Conservation (phyloP, 2,113 vertebrate genomes). For the Salvator merianae region DNA sequence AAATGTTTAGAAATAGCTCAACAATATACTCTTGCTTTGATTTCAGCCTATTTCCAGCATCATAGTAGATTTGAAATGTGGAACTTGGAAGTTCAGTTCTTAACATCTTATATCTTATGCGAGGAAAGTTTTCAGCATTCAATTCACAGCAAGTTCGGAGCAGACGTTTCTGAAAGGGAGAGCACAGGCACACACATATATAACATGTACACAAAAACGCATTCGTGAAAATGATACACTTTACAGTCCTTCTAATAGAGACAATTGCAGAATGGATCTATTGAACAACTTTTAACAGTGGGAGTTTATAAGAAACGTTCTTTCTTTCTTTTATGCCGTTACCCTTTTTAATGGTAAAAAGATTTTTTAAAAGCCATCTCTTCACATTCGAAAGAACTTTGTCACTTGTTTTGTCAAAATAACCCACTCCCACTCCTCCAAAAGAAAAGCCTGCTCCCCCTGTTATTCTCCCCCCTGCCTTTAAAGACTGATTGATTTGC, state of each 20-base stretch:
- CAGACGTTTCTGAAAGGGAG: no score
- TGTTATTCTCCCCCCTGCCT: conserved; percentile 17
- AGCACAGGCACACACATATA: background rate
- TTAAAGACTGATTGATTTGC: conserved; percentile 39
- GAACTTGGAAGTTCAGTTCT: no score
- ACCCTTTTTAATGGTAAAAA: background rate
- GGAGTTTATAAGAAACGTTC: conserved; percentile 26
- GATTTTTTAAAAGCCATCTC: conserved; percentile 24
- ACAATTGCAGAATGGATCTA: conserved; percentile 35
- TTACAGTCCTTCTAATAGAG: conserved; percentile 25
- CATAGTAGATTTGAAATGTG: background rate
- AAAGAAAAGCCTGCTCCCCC: conserved; percentile 5
- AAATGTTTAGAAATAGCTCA: background rate
- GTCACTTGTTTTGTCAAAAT: conserved; percentile 61
- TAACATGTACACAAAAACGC: background rate
- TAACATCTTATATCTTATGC: background rate
- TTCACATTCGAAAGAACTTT: conserved; percentile 53
- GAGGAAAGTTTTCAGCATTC: background rate
- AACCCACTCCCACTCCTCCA: conserved; percentile 30
- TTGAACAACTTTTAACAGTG: background rate
- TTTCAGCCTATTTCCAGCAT: background rate
- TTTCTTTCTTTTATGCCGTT: background rate
- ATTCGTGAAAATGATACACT: conserved; percentile 45
- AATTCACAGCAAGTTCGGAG: background rate
- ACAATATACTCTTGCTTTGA: background rate